A percentile compares a stretch with the other conserved stretches of the same genome.
Conservation (phyloP, 2,113 vertebrate genomes). For the Atherinomorus stipes region DNA sequence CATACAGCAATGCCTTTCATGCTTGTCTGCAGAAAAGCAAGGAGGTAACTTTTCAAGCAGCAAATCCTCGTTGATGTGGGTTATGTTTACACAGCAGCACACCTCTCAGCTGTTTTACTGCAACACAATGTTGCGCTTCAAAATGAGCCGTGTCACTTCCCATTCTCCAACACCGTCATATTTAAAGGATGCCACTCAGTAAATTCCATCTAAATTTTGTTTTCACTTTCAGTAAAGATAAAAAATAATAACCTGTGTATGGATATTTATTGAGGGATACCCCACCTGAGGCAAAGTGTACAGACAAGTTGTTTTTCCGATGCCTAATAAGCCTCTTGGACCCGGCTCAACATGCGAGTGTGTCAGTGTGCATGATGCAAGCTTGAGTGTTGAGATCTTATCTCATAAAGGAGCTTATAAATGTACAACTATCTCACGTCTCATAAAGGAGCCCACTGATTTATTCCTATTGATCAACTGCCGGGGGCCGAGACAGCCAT, state of each 20-base stretch:
- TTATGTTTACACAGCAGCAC: constrained; percentile 25
- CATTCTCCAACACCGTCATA: constrained; percentile 10
- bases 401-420: constrained; percentile 85
- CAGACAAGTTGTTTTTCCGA: constrained; percentile 35
- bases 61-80: constrained; percentile 36
- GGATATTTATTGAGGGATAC: constrained; percentile 45
- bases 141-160: not conserved
- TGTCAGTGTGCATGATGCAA: constrained; percentile 70
- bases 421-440: constrained; percentile 83
- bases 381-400: constrained; percentile 82
- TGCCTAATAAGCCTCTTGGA: constrained; percentile 56
- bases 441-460: constrained; percentile 81
- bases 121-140: not conserved
- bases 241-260: constrained; percentile 21
- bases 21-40: constrained; percentile 73
- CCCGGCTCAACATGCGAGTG: constrained; percentile 35
- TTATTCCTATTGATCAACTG: constrained; percentile 85
- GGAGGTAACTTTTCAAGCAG: constrained; percentile 66
- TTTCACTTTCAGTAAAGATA: constrained; percentile 42
- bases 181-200: constrained; percentile 31
- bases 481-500: constrained; percentile 75
- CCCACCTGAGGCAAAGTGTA: constrained; percentile 24
- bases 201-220: not conserved
- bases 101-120: constrained; percentile 13
- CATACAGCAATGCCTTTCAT: constrained; percentile 79